phyloP scores from a whole-genome alignment of 2,113 vertebrate species.

The Eonycteris spelaea region DNA sequence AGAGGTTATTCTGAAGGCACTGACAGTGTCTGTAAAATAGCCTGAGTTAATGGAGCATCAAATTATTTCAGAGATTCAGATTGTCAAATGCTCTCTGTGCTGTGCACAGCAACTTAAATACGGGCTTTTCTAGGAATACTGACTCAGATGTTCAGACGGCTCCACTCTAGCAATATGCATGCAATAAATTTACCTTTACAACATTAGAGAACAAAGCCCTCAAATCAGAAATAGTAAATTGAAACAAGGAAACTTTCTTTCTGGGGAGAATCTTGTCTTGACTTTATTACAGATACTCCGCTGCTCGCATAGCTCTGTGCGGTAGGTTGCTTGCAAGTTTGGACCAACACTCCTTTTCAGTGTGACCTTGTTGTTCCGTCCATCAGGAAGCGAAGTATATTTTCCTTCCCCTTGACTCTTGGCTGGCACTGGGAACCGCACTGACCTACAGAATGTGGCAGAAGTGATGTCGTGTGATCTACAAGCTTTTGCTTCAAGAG shows the following conservation, averaged over 20 bases:
- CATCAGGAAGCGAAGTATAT: background rate
- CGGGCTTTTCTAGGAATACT: background rate
- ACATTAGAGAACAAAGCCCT: background rate
- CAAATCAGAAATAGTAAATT: background rate
- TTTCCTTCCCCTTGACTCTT: background rate
- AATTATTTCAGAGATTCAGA: background rate
- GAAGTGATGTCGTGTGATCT: background rate
- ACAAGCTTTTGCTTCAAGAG: background rate
- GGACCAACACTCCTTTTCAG: background rate
- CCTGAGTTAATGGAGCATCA: background rate
- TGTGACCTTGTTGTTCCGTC: background rate
- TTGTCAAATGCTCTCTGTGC: background rate
- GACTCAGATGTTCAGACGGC: background rate
- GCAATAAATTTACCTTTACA: background rate
- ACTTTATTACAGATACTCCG: background rate
- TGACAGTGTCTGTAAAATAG: background rate
- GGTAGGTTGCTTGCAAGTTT: background rate
- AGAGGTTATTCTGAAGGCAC: background rate
- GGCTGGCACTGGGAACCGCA: background rate
- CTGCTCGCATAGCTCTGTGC: background rate
- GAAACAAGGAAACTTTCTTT: conserved; percentile 9
- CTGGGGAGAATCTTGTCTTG: background rate
- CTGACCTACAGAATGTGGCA: background rate
- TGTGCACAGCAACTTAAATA: background rate
- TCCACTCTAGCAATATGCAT: background rate